phyloP scores from a whole-genome alignment of 2,888 invertebrate genomes.

The Acanthoscelides obtectus region DNA sequence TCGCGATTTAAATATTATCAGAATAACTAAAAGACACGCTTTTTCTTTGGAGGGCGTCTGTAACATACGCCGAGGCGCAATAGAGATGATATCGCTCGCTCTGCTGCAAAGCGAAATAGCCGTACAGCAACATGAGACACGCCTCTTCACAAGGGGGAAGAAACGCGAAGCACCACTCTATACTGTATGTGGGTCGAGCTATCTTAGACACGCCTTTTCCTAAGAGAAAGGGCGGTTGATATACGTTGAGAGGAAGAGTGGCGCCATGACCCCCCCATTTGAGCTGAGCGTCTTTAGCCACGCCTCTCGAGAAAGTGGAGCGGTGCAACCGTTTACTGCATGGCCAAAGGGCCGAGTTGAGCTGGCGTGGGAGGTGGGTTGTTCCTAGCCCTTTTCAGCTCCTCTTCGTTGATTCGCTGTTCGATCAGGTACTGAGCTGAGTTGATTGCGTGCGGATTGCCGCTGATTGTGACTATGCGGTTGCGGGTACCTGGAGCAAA shows the following conservation, averaged over 20 bases:
- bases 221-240: too few relatives aligned
- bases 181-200: not conserved
- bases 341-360: slow-evolving; percentile 46
- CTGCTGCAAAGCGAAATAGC: not conserved
- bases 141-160: not conserved
- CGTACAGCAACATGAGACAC: too few relatives aligned
- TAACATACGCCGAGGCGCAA: not conserved
- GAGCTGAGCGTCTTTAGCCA: not conserved
- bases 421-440: slow-evolving; percentile 94
- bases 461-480: slow-evolving; percentile 94
- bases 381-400: slow-evolving; percentile 89
- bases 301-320: not conserved
- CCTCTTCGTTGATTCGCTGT: slow-evolving; percentile 94
- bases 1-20: too few relatives aligned
- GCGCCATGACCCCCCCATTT: not conserved
- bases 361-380: slow-evolving; percentile 44
- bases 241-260: not conserved
- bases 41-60: not conserved
- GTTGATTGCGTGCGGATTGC: slow-evolving; percentile 81
- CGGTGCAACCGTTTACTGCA: slow-evolving; percentile 54
- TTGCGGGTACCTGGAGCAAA: slow-evolving; percentile 96
- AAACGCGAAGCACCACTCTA: not conserved
- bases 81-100: not conserved
- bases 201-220: not conserved
- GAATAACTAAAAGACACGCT: not conserved